These are phyloP conservation scores for Rhincodon typus DNA, from an alignment of 2,797 vertebrate species.

Conservation along the genomic window DNA sequence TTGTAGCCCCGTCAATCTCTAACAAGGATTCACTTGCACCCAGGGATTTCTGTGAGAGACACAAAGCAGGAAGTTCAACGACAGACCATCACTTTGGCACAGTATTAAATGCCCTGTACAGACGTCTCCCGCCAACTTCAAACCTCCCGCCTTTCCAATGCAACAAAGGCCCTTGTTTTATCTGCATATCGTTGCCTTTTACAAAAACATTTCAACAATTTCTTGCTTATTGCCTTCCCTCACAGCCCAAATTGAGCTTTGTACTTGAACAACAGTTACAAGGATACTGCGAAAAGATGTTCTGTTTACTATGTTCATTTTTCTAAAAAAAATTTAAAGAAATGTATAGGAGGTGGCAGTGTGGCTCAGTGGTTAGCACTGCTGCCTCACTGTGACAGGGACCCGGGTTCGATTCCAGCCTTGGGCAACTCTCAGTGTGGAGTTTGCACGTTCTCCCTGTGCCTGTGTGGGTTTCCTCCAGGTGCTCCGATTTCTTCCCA, in stretches of 20 bases:
- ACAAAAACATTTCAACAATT: background rate
- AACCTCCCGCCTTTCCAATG: background rate
- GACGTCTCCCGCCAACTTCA: background rate
- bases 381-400: too few species aligned
- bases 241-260: background rate
- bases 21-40: slow-evolving; percentile 75
- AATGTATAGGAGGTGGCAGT: too few species aligned
- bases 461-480: too few species aligned
- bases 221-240: background rate
- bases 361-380: too few species aligned
- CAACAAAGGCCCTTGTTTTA: background rate
- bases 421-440: too few species aligned
- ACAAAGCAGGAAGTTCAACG: background rate
- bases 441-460: too few species aligned
- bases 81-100: background rate
- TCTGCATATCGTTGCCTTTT: background rate
- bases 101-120: background rate
- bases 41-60: slow-evolving; percentile 64
- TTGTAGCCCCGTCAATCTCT: slow-evolving; percentile 79
- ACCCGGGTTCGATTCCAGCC: too few species aligned
- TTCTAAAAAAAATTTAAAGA: too few species aligned
- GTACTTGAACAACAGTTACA: too few species aligned
- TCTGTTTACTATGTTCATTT: background rate
- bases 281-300: background rate
- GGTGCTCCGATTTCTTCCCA: too few species aligned